Evolutionary conservation across 2,888 invertebrate genomes (phyloP).

Genomic region (Boloria euphrosyne): DNA sequence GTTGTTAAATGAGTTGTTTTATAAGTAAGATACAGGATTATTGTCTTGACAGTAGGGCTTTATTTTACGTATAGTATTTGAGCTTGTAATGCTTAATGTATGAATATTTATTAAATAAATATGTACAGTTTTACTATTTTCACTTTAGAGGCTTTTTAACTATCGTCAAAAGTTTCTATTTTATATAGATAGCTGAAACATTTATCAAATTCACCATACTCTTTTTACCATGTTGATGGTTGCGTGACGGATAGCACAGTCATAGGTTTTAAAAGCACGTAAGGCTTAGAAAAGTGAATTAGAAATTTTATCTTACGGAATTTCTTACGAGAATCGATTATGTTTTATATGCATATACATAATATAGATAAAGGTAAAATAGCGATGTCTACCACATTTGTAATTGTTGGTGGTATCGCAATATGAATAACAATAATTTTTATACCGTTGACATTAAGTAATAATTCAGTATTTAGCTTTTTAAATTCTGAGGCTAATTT

Average conservation of each 20-base stretch:
- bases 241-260: constrained; percentile 31
- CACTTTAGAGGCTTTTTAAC: not conserved
- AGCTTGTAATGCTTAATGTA: too few species aligned
- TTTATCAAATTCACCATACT: constrained; percentile 32
- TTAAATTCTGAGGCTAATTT: too few species aligned
- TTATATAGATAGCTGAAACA: constrained; percentile 18
- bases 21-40: not conserved
- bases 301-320: not conserved
- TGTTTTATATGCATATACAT: too few species aligned
- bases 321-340: too few species aligned
- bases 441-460: too few species aligned
- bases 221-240: constrained; percentile 19
- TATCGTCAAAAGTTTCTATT: not conserved
- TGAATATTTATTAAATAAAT: too few species aligned
- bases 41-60: not conserved
- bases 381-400: too few species aligned
- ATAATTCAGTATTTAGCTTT: too few species aligned
- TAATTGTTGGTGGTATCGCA: too few species aligned
- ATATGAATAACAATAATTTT: too few species aligned
- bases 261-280: constrained; percentile 22
- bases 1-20: constrained; percentile 1
- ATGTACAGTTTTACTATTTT: not conserved
- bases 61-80: too few species aligned
- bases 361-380: too few species aligned
- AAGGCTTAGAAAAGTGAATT: not conserved